Percentiles rank a stretch among this genome's conserved stretches.
Evolutionary conservation across 2,888 invertebrate genomes (phyloP).

Genomic region (Mesochorus sp.): DNA sequence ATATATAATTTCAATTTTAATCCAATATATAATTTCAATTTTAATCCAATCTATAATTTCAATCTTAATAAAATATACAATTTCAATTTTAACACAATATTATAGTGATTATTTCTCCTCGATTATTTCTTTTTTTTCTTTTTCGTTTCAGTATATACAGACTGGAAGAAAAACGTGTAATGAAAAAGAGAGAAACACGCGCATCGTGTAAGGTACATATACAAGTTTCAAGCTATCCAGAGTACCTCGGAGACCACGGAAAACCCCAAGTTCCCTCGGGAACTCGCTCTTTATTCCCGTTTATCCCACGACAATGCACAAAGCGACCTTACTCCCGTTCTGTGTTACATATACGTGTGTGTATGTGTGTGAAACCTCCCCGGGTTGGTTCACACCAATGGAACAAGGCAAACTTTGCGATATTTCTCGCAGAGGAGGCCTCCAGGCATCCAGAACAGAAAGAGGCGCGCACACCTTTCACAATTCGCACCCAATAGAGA

Average conservation of each 20-base stretch:
- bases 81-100: too few relatives aligned
- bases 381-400: slow-evolving; percentile 37
- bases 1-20: too few relatives aligned
- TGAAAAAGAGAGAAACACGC: not conserved
- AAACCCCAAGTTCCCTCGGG: slow-evolving; percentile 65
- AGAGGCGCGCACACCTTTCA: slow-evolving; percentile 9
- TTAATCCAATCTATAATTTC: too few relatives aligned
- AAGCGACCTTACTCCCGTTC: slow-evolving; percentile 57
- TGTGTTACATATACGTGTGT: slow-evolving; percentile 8
- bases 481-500: not conserved
- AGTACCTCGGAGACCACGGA: slow-evolving; percentile 48
- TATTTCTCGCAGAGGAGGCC: slow-evolving; percentile 18
- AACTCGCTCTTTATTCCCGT: slow-evolving; percentile 70
- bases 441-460: slow-evolving; percentile 16
- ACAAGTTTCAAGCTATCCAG: slow-evolving; percentile 30
- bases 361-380: slow-evolving; percentile 23
- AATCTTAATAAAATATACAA: too few relatives aligned
- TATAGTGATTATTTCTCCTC: too few relatives aligned
- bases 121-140: too few relatives aligned
- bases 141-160: too few relatives aligned
- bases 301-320: slow-evolving; percentile 73
- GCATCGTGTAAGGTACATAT: slow-evolving; percentile 4
- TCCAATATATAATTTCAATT: too few relatives aligned
- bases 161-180: not conserved
- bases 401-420: slow-evolving; percentile 23